Percentiles rank a stretch among this genome's conserved stretches.
phyloP scores from a whole-genome alignment of 1,140 invertebrate genomes.

The Oscheius sp. region DNA sequence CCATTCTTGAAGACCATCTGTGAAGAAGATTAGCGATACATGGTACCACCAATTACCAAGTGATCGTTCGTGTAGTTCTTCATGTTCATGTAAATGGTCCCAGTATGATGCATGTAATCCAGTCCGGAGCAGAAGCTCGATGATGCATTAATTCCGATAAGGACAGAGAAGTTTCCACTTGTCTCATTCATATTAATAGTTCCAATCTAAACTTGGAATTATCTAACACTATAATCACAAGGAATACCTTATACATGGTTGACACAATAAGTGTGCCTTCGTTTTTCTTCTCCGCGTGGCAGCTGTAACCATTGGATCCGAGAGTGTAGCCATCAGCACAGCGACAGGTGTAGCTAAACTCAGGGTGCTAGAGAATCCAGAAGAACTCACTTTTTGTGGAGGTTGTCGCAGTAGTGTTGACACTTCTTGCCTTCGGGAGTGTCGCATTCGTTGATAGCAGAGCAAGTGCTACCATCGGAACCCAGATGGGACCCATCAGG shows the following conservation, averaged over 20 bases:
- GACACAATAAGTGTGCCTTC: constrained; percentile 16
- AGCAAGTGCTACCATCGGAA: constrained; percentile 12
- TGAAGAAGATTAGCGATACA: too few species aligned
- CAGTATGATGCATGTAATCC: constrained; percentile 1
- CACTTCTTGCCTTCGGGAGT: constrained; percentile 16
- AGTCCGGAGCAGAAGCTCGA: background rate
- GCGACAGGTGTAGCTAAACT: constrained; percentile 17
- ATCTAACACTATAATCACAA: background rate
- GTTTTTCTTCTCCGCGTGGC: constrained; percentile 7
- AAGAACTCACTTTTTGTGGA: background rate
- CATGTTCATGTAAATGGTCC: constrained; percentile 22
- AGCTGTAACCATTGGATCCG: constrained; percentile 7
- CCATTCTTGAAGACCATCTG: constrained; percentile 11
- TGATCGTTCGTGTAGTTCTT: background rate
- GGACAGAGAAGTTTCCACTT: background rate
- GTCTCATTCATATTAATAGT: constrained; percentile 4
- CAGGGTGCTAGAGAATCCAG: background rate
- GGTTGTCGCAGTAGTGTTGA: constrained; percentile 23
- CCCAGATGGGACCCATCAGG: constrained; percentile 13
- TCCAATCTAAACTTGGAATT: constrained; percentile 5
- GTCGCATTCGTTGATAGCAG: constrained; percentile 20
- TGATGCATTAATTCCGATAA: background rate
- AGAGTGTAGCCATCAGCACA: constrained; percentile 23
- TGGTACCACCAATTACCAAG: constrained; percentile 5
- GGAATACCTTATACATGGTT: constrained; percentile 3